Evolutionary conservation across 2,797 vertebrate species (phyloP).

Genomic region (Sebastiscus albofasciatus): DNA sequence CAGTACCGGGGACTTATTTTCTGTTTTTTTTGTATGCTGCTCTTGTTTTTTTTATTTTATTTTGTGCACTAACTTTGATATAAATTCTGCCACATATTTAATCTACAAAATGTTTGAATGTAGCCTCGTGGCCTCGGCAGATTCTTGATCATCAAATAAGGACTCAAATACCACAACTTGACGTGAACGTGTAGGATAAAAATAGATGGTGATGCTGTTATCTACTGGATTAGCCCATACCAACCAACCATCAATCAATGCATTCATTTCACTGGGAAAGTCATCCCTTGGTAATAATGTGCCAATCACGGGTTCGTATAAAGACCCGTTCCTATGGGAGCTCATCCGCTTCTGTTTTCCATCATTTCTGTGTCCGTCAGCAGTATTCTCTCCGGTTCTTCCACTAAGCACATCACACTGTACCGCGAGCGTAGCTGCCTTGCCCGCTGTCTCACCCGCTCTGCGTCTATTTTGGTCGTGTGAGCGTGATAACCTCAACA

Average conservation of each 20-base stretch:
- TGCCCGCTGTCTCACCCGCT: constrained; percentile 74
- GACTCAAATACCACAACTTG: neutral
- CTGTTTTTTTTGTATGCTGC: neutral
- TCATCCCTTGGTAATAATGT: neutral
- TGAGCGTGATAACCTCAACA: constrained; percentile 85
- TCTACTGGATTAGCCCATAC: neutral
- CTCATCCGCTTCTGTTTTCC: constrained; percentile 48
- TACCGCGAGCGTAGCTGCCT: constrained; percentile 58
- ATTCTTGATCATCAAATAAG: neutral
- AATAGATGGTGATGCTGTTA: neutral
- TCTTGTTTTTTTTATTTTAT: neutral
- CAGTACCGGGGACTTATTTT: neutral
- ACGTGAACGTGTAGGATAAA: neutral
- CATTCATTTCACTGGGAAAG: constrained; percentile 1
- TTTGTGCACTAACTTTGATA: neutral
- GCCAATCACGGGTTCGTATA: constrained; percentile 24
- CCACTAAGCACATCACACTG: constrained; percentile 60
- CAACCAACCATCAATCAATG: constrained; percentile 20
- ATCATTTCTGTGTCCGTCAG: constrained; percentile 58
- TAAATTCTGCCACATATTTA: neutral
- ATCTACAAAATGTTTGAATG: neutral
- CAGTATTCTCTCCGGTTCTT: constrained; percentile 52
- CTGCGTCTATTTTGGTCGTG: constrained; percentile 83
- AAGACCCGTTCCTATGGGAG: constrained; percentile 27
- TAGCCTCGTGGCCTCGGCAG: neutral